Conservation (phyloP, 2,113 vertebrate species). For the Rhadina sibilatrix region DNA sequence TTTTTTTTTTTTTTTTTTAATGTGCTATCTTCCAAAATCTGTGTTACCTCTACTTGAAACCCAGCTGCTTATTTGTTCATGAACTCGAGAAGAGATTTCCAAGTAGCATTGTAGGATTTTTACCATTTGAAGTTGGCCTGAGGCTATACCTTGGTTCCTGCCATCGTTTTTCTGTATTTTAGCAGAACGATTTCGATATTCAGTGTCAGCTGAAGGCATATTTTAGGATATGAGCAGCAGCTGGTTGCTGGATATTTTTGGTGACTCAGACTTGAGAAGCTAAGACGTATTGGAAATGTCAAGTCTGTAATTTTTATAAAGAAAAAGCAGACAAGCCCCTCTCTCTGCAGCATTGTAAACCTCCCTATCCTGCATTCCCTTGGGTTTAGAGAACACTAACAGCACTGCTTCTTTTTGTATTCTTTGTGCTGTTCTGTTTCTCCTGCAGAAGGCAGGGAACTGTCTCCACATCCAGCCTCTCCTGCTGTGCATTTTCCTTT, state of each 20-base stretch:
- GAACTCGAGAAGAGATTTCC: constrained; percentile 38
- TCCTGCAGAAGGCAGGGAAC: not conserved
- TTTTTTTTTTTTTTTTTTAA: constrained; percentile 6
- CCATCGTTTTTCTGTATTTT: constrained; percentile 65
- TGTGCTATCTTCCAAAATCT: constrained; percentile 65
- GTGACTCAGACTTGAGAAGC: constrained; percentile 60
- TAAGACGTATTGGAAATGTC: constrained; percentile 59
- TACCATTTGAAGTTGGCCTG: constrained; percentile 4
- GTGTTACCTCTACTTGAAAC: constrained; percentile 68
- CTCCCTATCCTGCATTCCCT: not conserved
- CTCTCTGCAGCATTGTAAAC: not conserved
- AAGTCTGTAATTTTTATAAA: constrained; percentile 49
- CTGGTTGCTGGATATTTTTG: constrained; percentile 65
- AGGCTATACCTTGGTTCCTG: constrained; percentile 49
- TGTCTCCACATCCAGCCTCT: not conserved
- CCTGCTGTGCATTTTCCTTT: not conserved
- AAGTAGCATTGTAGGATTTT: constrained; percentile 37
- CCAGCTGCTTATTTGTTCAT: constrained; percentile 49
- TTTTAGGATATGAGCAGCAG: constrained; percentile 63
- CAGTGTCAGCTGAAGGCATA: constrained; percentile 58
- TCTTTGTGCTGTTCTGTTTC: not conserved
- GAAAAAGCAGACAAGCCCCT: not conserved
- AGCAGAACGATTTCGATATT: constrained; percentile 66
- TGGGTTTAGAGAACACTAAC: constrained; percentile 24
- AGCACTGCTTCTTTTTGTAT: not conserved